Conservation (phyloP, 1,140 invertebrate species). For the Tetramorium simillimum region DNA sequence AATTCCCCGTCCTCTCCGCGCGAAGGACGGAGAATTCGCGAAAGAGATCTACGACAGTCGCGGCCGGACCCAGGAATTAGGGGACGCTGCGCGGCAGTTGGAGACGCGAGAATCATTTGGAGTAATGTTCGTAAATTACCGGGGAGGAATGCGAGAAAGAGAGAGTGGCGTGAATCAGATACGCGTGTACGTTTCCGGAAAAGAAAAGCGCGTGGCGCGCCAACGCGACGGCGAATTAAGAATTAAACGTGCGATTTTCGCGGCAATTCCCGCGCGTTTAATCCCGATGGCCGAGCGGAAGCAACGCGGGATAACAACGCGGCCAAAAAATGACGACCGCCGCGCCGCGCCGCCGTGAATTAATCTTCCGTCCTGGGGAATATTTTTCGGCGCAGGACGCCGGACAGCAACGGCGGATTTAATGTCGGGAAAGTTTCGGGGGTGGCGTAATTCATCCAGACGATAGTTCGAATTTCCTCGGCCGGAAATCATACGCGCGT, state of each 20-base stretch:
- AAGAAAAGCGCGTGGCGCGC: background rate
- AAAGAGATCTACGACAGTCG: constrained; percentile 43
- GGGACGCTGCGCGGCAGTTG: background rate
- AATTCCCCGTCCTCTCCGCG: background rate
- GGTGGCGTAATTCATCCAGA: constrained; percentile 18
- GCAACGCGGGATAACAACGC: background rate
- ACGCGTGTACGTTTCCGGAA: background rate
- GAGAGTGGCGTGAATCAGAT: background rate
- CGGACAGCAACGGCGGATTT: background rate
- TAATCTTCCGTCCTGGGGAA: constrained; percentile 19
- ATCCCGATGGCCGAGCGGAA: constrained; percentile 3
- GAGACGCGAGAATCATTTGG: constrained; percentile 50
- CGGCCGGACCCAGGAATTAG: constrained; percentile 20
- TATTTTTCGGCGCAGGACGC: constrained; percentile 14
- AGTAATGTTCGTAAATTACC: constrained; percentile 15
- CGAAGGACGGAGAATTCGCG: constrained; percentile 32
- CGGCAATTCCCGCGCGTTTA: constrained; percentile 25
- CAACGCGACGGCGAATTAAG: background rate
- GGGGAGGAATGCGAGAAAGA: background rate
- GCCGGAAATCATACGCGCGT: constrained; percentile 8
- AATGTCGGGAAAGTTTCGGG: constrained; percentile 1
- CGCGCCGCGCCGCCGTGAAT: constrained; percentile 19
- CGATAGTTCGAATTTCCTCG: constrained; percentile 20
- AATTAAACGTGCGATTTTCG: constrained; percentile 22
- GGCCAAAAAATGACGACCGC: constrained; percentile 10